Evolutionary conservation across 2,888 invertebrate genomes (phyloP).

Genomic region (Agonopterix subpropinquella): DNA sequence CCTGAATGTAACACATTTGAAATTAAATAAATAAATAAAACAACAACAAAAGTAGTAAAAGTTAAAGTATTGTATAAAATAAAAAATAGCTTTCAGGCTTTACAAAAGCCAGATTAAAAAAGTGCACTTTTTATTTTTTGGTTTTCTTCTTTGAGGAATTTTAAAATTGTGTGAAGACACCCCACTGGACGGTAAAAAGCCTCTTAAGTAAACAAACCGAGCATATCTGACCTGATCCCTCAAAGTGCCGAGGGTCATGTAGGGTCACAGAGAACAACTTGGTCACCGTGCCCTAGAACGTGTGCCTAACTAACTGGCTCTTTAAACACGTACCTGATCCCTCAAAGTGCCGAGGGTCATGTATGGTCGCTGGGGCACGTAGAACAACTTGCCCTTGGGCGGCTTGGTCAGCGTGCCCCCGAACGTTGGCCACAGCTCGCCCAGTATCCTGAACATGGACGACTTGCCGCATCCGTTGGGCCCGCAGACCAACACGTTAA

Average conservation of each 20-base stretch:
- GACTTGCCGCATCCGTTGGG: conserved; percentile 99
- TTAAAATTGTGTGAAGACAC: too few relatives aligned
- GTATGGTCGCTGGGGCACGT: conserved; percentile 97
- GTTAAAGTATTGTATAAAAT: too few relatives aligned
- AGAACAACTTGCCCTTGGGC: conserved; percentile 95
- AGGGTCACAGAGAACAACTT: conserved; percentile 98
- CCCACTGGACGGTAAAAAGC: too few relatives aligned
- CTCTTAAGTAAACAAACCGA: not conserved
- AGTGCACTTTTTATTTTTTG: too few relatives aligned
- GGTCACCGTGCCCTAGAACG: conserved; percentile 94
- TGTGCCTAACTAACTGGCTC: too few relatives aligned
- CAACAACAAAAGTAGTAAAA: too few relatives aligned
- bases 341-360: conserved; percentile 97
- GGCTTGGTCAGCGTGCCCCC: conserved; percentile 96
- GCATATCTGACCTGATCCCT: conserved; percentile 97
- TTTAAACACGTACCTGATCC: conserved; percentile 89
- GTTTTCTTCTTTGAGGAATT: too few relatives aligned
- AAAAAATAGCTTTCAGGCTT: too few relatives aligned
- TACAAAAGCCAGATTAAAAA: too few relatives aligned
- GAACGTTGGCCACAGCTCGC: conserved; percentile 98
- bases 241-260: conserved; percentile 97
- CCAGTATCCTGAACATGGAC: conserved; percentile 95
- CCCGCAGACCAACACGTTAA: conserved; percentile 98
- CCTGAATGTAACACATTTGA: conserved; percentile 45
- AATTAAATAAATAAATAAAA: too few relatives aligned